Base-by-base conservation (phyloP, 2,113 vertebrate species). In the Antechinus stuartii region DNA sequence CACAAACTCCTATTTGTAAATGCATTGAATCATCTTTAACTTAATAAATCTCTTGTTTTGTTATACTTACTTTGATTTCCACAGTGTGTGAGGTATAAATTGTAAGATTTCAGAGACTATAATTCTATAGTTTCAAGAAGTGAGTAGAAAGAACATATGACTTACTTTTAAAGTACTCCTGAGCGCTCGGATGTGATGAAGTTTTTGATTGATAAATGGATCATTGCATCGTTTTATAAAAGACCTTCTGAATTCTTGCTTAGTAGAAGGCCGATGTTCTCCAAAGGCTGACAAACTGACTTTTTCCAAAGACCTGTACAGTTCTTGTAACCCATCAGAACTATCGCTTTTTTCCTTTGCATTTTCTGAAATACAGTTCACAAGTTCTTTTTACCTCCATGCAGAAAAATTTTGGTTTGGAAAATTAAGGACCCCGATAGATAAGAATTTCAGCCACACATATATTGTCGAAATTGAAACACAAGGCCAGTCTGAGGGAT, bases 131-230 rank as follows among this genome's bases (percentile, higher is more conserved):
- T 94, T 97, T 95, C 94, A 55, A 95, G 91, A 93, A 93, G 1
- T 91, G 89, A 94, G 84, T 91, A 93, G 54, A 93, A 89, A 97
- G 47, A 57, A 9, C 68, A 47, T 23, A 94, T 91, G 57, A 57
- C 98, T 98, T 99, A 99, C 99, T 99, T 99, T 99, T 97, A 99
- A 98, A 96, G 99, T 99, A 98, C 99, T 99, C 97, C 99, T 99
- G 93, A 99, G 99, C 90, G 98, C 99, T 96, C 99, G 98, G 98
- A 99, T 99, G 95, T 98, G 98, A 97, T 99, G 99, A 92, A 99
- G 98, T 96, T 99, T 99, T 91, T 99, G 99, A 42, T 99, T 99
- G 95, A 99, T 98, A 56, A 99, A 97, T 0, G 99, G 99, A 98
- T 99, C 27, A 5, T 99, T 99, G 94, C 98, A 98, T 93, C 98